A percentile compares a stretch with the other conserved stretches of the same genome.
phyloP scores from a whole-genome alignment of 2,888 invertebrate species.

The Nomada goodeniana region DNA sequence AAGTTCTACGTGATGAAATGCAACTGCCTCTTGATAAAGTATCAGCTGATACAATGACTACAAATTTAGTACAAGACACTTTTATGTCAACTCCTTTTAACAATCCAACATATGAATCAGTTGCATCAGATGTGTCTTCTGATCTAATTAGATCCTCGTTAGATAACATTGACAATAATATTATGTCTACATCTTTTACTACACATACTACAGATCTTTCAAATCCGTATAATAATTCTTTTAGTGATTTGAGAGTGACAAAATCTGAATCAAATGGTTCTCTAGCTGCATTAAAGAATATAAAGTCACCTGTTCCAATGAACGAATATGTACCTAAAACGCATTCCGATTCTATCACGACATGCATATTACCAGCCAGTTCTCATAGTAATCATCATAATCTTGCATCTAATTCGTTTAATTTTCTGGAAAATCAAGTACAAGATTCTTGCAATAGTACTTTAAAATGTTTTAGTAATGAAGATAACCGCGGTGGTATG shows the following conservation, averaged over 20 bases:
- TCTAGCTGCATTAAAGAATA: conserved; percentile 34
- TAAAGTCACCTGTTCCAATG: conserved; percentile 29
- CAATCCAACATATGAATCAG: conserved; percentile 69
- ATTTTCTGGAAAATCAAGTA: conserved; percentile 60
- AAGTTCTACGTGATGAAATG: conserved; percentile 46
- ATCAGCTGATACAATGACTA: conserved; percentile 31
- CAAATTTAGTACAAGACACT: conserved; percentile 56
- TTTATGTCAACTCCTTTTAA: conserved; percentile 74
- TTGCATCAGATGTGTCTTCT: conserved; percentile 66
- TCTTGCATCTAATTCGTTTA: conserved; percentile 74
- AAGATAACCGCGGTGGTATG: conserved; percentile 23
- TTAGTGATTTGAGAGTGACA: conserved; percentile 26
- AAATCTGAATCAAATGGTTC: conserved; percentile 41
- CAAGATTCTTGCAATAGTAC: conserved; percentile 60
- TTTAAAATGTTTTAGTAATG: conserved; percentile 37
- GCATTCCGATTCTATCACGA: conserved; percentile 27
- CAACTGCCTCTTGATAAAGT: conserved; percentile 51
- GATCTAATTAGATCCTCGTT: conserved; percentile 64
- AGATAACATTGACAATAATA: conserved; percentile 71
- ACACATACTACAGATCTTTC: conserved; percentile 51
- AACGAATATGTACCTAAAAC: conserved; percentile 48
- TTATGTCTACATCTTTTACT: conserved; percentile 80
- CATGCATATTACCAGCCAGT: conserved; percentile 42
- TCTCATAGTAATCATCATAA: conserved; percentile 67
- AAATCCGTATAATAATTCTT: conserved; percentile 38